Conservation (phyloP, 1,140 invertebrate genomes). For the Hyposmocoma kahamanoa region DNA sequence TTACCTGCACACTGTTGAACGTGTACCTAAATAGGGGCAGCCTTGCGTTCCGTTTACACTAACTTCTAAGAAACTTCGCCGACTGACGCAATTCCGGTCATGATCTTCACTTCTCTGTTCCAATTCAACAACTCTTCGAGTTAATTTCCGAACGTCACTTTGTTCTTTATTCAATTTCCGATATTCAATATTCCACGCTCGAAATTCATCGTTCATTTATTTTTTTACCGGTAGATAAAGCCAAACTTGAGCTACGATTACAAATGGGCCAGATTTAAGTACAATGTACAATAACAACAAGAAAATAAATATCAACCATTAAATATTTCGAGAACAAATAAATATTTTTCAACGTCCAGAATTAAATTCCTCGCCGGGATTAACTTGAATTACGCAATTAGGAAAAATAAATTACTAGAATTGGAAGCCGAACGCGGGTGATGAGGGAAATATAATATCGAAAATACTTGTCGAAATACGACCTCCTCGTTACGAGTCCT, state of each 20-base stretch:
- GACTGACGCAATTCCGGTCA: conserved; percentile 66
- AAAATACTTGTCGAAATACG: not conserved
- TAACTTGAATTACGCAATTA: conserved; percentile 41
- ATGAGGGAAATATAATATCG: conserved; percentile 4
- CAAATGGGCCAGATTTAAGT: not conserved
- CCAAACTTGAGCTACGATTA: not conserved
- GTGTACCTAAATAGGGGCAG: conserved; percentile 41
- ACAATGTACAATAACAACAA: too few species aligned
- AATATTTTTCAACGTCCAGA: conserved; percentile 16
- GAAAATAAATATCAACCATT: not conserved
- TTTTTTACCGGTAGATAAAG: conserved; percentile 20
- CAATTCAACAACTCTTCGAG: conserved; percentile 62
- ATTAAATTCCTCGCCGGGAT: conserved; percentile 34
- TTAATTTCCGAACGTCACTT: conserved; percentile 71
- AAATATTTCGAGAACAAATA: not conserved
- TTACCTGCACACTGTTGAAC: conserved; percentile 20
- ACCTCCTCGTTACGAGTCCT: not conserved
- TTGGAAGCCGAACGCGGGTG: conserved; percentile 15
- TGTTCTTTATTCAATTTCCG: conserved; percentile 73
- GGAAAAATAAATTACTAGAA: conserved; percentile 40
- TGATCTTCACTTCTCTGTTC: conserved; percentile 51
- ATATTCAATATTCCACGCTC: conserved; percentile 45
- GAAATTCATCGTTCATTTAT: conserved; percentile 34
- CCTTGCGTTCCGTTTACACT: conserved; percentile 44
- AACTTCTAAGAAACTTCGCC: conserved; percentile 56